Base-by-base conservation (phyloP, 2,888 invertebrate genomes). In the Brenthis ino region DNA sequence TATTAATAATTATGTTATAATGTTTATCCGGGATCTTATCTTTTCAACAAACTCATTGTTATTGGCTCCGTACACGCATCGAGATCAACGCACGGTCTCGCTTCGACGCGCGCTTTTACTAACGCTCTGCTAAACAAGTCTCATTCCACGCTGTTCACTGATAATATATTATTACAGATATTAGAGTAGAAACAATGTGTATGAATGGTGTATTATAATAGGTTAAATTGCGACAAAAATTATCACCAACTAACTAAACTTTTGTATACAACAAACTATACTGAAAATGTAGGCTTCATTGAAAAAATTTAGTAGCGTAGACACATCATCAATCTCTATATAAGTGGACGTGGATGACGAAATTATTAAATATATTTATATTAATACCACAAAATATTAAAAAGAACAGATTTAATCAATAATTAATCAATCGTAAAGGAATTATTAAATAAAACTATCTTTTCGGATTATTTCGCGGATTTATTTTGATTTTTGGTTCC, bases 31-130 rank as follows among this genome's bases (percentile, higher is more conserved):
- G 57, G 37, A 68, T 69, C 51, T 50, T 48, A 64, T 64, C 58
- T 43, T 43, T 43, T 54, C 56, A 48, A 68, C 54, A 50, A n/a
- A 64, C 65, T 3, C 37, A 56, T 61, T 56, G 65, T 68, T 65
- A 68, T 57, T 57, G 63, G 28, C 50, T 8, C 16, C 50, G 61
- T 63, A 61, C 70, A 72, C 72, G 72, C 72, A 65, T 55, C 51
- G 80, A 83, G 83, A 83, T 81, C 81, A 85, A 85, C 80, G 83
- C 72, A 79, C 82, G 76, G 91, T 85, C 80, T 73, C 88, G 90
- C 85, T 82, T 85, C 85, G 89, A 72, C 80, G 86, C 80, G 13
- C 80, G 83, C 92, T 92, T 89, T 92, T 91, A 82, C 90, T 74
- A 82, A 87, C 88, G 89, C 82, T 81, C 78, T 77, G 81, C 77